Conservation (phyloP, 2,797 vertebrate species). For the Mus spretus region DNA sequence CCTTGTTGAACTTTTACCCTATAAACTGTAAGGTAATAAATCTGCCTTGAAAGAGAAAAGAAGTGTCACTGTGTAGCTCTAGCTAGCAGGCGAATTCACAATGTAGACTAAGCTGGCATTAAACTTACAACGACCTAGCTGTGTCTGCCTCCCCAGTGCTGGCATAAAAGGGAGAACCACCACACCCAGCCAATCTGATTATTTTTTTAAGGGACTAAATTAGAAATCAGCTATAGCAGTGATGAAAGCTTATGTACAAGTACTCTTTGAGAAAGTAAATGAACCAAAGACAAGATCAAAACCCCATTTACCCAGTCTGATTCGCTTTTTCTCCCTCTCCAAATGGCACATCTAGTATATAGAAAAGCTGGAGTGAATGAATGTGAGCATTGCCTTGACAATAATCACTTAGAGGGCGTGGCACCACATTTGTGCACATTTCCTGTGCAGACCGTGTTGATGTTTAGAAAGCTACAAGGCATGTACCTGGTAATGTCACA, state of each 20-base stretch:
- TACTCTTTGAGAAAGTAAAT: constrained; percentile 50
- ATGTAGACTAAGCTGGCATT: neutral
- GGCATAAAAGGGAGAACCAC: neutral
- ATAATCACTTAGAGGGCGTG: constrained; percentile 28
- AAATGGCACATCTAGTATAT: neutral
- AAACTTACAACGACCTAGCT: neutral
- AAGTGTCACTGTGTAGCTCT: neutral
- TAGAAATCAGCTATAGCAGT: neutral
- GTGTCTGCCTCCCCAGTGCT: neutral
- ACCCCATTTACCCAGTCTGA: neutral
- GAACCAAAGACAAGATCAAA: constrained; percentile 27
- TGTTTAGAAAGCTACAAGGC: constrained; percentile 69
- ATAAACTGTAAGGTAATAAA: neutral
- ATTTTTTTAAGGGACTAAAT: constrained; percentile 35
- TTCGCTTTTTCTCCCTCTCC: neutral
- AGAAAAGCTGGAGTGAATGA: constrained; percentile 32
- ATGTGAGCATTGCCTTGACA: constrained; percentile 25
- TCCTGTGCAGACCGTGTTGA: constrained; percentile 26
- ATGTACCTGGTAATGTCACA: constrained; percentile 62
- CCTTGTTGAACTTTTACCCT: neutral
- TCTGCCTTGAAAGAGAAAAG: neutral
- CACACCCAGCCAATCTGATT: neutral
- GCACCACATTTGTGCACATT: constrained; percentile 29
- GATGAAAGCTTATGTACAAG: neutral
- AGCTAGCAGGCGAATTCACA: neutral